Evolutionary conservation across 2,888 invertebrate species (phyloP), one percentile per base, ranked within the genome.

Genomic region (Maniola hyperantus): DNA sequence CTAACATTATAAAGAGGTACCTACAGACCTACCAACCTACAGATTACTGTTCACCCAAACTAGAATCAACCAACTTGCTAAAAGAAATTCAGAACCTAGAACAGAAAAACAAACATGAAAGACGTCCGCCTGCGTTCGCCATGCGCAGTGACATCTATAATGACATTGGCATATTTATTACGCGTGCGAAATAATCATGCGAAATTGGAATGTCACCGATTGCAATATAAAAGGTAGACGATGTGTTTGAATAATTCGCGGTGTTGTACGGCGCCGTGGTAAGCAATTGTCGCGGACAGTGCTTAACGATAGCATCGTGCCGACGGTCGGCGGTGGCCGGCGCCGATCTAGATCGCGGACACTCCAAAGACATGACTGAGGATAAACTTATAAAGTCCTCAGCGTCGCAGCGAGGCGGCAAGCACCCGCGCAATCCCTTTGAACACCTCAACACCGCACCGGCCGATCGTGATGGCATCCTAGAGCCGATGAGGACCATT

Each of bases 321-420:
- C 87, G 84, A 80, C 78, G 74, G 75, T 74, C 79, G 80, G 75
- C 86, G 83, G 82, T 54, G 34, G 62, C 53, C 85, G 84, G 83
- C 87, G 88, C 77, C 76, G 80, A 91, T 92, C 90, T 90, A 89
- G 91, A 91, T 91, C 88, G 87, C 89, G 89, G 87, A 83, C 53
- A 80, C 83, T 79, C 84, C 88, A 88, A 87, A 88, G 88, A 87
- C 89, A 83, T 84, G 84, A 83, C 83, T 81, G 80, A 78, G 91
- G 90, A 91, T 91, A 91, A 57, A 57, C 57, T 57, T 57, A 57
- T 57, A 57, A 90, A 91, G 91, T 88, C 88, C 78, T 90, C 88
- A 84, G 77, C 8, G 46, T 15, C 11, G 57, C 54, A 8, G 26
- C 84, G 79, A 80, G 82, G 83, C 84, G 82, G 82, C 80, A 68